These are phyloP conservation scores for Larimichthys crocea DNA, from an alignment of 2,113 vertebrate genomes.

Conservation along the genomic window DNA sequence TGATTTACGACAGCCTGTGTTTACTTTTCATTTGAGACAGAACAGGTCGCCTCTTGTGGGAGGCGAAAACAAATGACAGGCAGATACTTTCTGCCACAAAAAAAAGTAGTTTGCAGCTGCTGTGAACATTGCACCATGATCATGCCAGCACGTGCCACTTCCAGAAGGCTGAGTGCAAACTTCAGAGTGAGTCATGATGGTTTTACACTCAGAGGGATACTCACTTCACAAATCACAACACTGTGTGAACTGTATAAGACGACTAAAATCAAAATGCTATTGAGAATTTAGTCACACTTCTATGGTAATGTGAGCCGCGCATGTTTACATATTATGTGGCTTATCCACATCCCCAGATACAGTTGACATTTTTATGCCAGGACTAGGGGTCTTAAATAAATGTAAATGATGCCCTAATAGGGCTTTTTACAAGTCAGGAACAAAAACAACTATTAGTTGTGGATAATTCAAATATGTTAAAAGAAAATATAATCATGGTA, in stretches of 20 bases:
- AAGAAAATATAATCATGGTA: constrained; percentile 16
- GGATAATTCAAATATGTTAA: constrained; percentile 25
- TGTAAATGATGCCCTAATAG: constrained; percentile 31
- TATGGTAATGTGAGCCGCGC: neutral
- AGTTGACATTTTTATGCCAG: constrained; percentile 44
- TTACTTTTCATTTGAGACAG: constrained; percentile 13
- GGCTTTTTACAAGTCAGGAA: constrained; percentile 28
- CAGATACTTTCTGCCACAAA: neutral
- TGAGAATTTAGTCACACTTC: constrained; percentile 15
- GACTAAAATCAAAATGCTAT: constrained; percentile 10
- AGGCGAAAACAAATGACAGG: neutral
- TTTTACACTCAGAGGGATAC: neutral
- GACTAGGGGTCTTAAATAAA: constrained; percentile 5
- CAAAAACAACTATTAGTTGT: constrained; percentile 14
- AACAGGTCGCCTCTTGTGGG: neutral
- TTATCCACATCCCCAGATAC: constrained; percentile 26
- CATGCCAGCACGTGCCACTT: neutral
- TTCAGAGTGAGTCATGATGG: constrained; percentile 21
- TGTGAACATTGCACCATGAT: constrained; percentile 21
- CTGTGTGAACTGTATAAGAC: neutral
- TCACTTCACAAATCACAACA: constrained; percentile 19
- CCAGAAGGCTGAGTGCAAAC: constrained; percentile 24
- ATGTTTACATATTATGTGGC: constrained; percentile 38
- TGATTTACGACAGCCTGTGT: neutral
- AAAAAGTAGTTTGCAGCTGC: constrained; percentile 10